Percentiles rank a stretch among this genome's conserved stretches.
These are phyloP conservation scores for Alethe diademata DNA, from an alignment of 2,113 vertebrate genomes.

Conservation along the genomic window DNA sequence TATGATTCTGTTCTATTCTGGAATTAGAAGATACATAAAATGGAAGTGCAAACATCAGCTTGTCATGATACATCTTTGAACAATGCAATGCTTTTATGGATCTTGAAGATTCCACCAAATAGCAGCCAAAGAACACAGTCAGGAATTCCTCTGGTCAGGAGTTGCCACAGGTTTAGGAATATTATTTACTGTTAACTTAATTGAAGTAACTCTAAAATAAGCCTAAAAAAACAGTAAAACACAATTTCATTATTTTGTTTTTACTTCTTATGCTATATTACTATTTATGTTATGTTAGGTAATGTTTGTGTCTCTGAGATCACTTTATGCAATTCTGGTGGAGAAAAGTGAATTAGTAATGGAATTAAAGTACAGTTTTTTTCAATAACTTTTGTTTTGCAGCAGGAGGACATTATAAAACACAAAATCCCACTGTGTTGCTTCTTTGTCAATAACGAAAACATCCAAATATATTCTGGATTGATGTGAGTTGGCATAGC, in stretches of 20 bases:
- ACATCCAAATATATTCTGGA: neutral
- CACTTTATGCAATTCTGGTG: neutral
- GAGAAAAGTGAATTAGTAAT: neutral
- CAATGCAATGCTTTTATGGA: neutral
- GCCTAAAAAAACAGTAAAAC: neutral
- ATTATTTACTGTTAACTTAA: neutral
- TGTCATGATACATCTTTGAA: neutral
- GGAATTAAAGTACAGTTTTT: neutral
- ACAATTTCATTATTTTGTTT: neutral
- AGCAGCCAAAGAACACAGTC: neutral
- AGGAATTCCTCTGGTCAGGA: neutral
- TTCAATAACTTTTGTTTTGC: neutral
- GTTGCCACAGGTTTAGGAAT: neutral
- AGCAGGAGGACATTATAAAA: neutral
- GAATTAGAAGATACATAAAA: neutral
- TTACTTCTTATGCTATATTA: neutral
- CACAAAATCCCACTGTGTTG: neutral
- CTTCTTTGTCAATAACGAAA: neutral
- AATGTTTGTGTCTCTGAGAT: neutral
- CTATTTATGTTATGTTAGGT: neutral
- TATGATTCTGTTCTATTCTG: neutral
- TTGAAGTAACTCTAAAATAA: neutral
- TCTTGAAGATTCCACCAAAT: neutral
- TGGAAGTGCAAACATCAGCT: neutral
- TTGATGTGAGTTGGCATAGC: neutral